Evolutionary conservation across 2,888 invertebrate species (phyloP), one percentile per base, ranked within the genome.

Genomic region (Meiosimyza platycephala): DNA sequence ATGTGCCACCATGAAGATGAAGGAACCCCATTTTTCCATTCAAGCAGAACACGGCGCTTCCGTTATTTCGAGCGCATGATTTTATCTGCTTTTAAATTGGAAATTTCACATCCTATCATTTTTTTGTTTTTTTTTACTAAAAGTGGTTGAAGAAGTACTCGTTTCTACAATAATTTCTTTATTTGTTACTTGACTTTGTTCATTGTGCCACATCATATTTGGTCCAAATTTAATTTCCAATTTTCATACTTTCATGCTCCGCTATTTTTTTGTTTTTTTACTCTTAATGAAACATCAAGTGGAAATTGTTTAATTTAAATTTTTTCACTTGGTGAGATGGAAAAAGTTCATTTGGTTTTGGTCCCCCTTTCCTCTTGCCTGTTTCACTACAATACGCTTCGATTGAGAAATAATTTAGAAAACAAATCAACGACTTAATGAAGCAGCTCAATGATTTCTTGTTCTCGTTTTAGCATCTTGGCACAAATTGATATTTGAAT

Each of bases 391-490:
- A 47, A 3, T 55, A 40, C 57, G 73, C 75, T 72, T 74, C 75
- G 70, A 51, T 72, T 66, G 51, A 51, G 63, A 62, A 48, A 74
- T 73, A 18, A 74, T 68, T 71, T 62, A 22, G 66, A 47, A 78
- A 78, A 82, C 84, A 84, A 84, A 80, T 84, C 84, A 85, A 78
- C 78, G 76, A 77, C 73, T 81, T 85, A 84, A 84, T 84, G 84
- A 79, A 79, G 83, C 84, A 81, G 77, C 78, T 73, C 72, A 75
- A 75, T 80, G 79, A 80, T 83, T 83, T 83, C 82, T 79, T 77
- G 75, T 76, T 75, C 79, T 76, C 72, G 72, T 79, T 82, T 81
- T 80, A 80, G 79, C 50, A 51, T 82, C 82, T 80, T 65, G 72
- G 72, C 73, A 78, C 75, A 80, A 84, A 83, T 83, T 83, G 81